phyloP scores from a whole-genome alignment of 2,888 invertebrate genomes.

The Thymelicus lineola region DNA sequence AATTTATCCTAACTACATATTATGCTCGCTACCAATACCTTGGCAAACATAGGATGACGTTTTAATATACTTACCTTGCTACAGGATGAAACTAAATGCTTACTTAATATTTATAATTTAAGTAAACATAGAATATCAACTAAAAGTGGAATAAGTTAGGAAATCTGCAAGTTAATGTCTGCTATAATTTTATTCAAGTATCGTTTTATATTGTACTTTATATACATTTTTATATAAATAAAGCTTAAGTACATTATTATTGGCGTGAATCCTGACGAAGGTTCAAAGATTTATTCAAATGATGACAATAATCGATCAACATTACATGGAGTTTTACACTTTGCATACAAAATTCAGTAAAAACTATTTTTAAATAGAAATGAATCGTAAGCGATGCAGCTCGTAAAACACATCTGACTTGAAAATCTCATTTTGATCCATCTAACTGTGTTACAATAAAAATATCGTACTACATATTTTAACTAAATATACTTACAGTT shows the following conservation, averaged over 20 bases:
- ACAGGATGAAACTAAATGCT: slow-evolving; percentile 14
- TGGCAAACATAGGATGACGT: slow-evolving; percentile 13
- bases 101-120: not conserved
- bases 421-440: not conserved
- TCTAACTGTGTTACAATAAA: slow-evolving; percentile 1
- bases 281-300: slow-evolving; percentile 66
- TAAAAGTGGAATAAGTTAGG: slow-evolving; percentile 14
- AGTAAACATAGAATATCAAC: not conserved
- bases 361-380: slow-evolving; percentile 5
- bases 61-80: slow-evolving; percentile 11
- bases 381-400: not conserved
- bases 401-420: not conserved
- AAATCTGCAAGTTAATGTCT: slow-evolving; percentile 14
- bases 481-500: slow-evolving; percentile 22
- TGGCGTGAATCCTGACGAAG: slow-evolving; percentile 67
- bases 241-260: slow-evolving; percentile 55
- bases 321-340: slow-evolving; percentile 69
- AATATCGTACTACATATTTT: not conserved
- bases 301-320: slow-evolving; percentile 65
- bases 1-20: slow-evolving; percentile 17
- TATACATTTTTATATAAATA: slow-evolving; percentile 71
- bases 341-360: slow-evolving; percentile 45
- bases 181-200: slow-evolving; percentile 21
- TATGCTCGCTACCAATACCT: slow-evolving; percentile 13
- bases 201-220: slow-evolving; percentile 54